Base-by-base conservation (phyloP, 2,113 vertebrate species). In the Pygoscelis antarcticus region DNA sequence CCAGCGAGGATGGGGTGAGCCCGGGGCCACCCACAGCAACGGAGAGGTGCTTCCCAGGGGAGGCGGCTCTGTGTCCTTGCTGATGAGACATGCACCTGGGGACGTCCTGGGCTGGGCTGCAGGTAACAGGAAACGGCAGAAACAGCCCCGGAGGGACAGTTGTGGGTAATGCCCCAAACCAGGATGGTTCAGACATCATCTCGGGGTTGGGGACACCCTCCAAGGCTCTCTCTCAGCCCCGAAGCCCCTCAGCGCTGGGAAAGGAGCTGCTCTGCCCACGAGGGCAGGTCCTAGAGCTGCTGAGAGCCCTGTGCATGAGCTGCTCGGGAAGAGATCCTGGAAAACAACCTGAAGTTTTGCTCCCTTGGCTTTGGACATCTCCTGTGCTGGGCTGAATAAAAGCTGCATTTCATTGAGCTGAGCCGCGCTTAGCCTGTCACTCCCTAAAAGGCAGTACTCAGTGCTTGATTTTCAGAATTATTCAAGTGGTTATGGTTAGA, bases 401-500 rank as follows among this genome's bases (percentile, higher is more conserved):
- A 87, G 21, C 0, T 22, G 1, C 6, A 0, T 61, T 46, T 84
- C 65, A 11, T 57, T 2, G 16, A 30, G 70, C 23, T 5, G 4
- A 83, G 64, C 47, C 5, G 0, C 4, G 27, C 76, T 87, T 27
- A 49, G 64, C 38, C 58, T 3, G 25, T 2, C 6, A 34, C 42
- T 94, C 77, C 70, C 77, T 32, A 1, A 21, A 26, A 87, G 69
- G 55, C 89, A 69, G 78, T 8, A 23, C 14, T 65, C 40, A 3
- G 30, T 27, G 64, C 42, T 60, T 78, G 80, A 92, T 94, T 98
- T 98, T 98, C 96, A 87, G 96, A 93, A 95, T 96, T 90, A 90
- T 90, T 97, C 46, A 30, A 90, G 96, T 90, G 97, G 93, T 96
- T 98, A 97, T 85, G 94, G 93, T 89, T 96, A 88, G 91, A 90